Percentiles rank a stretch among this genome's conserved stretches.
Conservation (phyloP, 1,140 invertebrate genomes). For the Brevipalpus yothersi region DNA sequence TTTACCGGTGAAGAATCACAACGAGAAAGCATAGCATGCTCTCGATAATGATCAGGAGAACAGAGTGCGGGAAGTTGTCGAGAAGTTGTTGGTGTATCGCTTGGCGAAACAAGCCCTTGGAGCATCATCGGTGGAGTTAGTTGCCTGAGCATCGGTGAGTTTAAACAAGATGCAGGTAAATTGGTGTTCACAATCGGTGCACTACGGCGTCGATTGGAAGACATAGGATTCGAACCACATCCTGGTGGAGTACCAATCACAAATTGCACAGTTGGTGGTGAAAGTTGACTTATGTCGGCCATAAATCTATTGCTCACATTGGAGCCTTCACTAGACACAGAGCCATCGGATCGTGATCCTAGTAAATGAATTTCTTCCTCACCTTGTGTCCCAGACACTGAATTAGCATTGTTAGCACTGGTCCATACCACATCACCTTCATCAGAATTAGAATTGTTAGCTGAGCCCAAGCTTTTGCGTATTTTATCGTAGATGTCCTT, state of each 20-base stretch:
- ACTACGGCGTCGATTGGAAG: not conserved
- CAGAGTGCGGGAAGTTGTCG: not conserved
- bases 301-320: not conserved
- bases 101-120: not conserved
- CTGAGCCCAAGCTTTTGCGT: slow-evolving; percentile 7
- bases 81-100: not conserved
- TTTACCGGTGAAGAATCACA: not conserved
- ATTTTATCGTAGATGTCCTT: slow-evolving; percentile 12
- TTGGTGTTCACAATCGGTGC: not conserved
- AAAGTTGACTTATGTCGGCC: slow-evolving; percentile 9
- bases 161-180: not conserved
- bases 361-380: no score
- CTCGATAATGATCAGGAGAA: not conserved
- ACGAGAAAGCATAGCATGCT: not conserved
- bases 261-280: slow-evolving; percentile 9
- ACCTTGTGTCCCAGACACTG: not conserved
- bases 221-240: not conserved
- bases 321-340: not conserved
- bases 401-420: not conserved
- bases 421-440: not conserved
- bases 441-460: not conserved
- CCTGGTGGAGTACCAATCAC: slow-evolving; percentile 6
- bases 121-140: not conserved
- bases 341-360: no score
- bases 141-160: not conserved